Conservation (phyloP, 2,888 invertebrate genomes). For the Cenopis cana region DNA sequence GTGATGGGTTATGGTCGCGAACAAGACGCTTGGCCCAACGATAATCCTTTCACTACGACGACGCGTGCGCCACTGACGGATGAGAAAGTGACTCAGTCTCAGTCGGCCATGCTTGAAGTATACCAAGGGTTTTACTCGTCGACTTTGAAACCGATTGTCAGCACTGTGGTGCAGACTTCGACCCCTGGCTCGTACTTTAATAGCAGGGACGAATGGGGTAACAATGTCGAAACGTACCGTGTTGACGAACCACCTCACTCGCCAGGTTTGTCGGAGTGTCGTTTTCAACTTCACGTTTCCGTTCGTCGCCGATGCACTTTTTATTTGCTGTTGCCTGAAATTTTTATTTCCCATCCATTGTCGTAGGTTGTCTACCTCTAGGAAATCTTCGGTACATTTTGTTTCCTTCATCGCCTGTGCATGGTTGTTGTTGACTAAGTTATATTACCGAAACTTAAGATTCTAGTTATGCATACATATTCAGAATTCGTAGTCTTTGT, state of each 20-base stretch:
- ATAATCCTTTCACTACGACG: conserved; percentile 81
- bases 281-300: conserved; percentile 67
- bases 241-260: conserved; percentile 83
- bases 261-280: conserved; percentile 83
- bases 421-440: conserved; percentile 34
- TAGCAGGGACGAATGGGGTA: conserved; percentile 80
- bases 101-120: conserved; percentile 82
- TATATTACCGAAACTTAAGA: conserved; percentile 20
- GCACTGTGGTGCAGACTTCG: conserved; percentile 68
- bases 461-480: conserved; percentile 2
- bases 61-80: conserved; percentile 75
- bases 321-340: conserved; percentile 69
- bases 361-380: conserved; percentile 43
- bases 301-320: conserved; percentile 73
- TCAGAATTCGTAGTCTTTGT: conserved; percentile 10
- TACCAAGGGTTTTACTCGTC: conserved; percentile 82
- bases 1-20: conserved; percentile 73
- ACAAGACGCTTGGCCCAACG: conserved; percentile 80
- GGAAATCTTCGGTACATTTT: conserved; percentile 20
- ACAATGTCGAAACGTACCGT: conserved; percentile 80
- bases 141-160: conserved; percentile 78
- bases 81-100: conserved; percentile 78
- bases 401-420: conserved; percentile 22
- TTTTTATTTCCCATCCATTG: conserved; percentile 51
- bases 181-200: conserved; percentile 68